Evolutionary conservation across 2,797 vertebrate genomes (phyloP).

Genomic region (Poeciliopsis gracilis): DNA sequence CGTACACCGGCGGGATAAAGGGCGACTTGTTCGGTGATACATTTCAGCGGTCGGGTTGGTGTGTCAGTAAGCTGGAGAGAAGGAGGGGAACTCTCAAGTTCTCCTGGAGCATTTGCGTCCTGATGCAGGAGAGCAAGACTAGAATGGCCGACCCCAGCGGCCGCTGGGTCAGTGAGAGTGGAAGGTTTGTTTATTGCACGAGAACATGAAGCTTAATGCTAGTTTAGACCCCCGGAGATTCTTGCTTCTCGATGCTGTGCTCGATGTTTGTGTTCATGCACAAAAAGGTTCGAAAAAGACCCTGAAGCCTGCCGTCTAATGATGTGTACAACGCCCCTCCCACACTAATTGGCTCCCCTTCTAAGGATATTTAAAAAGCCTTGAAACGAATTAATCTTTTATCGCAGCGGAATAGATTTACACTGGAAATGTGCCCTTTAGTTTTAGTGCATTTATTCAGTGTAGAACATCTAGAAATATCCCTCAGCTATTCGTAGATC

Average conservation of each 20-base stretch:
- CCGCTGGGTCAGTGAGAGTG: conserved; percentile 1
- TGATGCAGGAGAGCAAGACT: conserved; percentile 1
- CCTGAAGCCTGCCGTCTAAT: conserved; percentile 4
- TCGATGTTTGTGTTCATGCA: conserved; percentile 22
- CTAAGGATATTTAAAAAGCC: neutral
- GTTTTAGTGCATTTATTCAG: neutral
- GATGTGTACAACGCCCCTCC: neutral
- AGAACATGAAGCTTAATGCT: conserved; percentile 39
- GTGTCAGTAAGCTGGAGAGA: conserved; percentile 34
- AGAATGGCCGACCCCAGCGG: neutral
- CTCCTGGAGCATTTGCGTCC: conserved; percentile 16
- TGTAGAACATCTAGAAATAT: neutral
- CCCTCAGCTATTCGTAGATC: neutral
- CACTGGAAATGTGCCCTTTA: neutral
- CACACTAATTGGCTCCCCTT: neutral
- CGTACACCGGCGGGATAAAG: conserved; percentile 34
- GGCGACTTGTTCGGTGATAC: conserved; percentile 54
- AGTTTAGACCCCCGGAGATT: conserved; percentile 36
- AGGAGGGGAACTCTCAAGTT: conserved; percentile 40
- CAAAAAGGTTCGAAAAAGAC: conserved; percentile 20
- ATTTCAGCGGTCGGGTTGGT: conserved; percentile 67
- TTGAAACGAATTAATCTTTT: neutral
- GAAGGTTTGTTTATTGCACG: conserved; percentile 47
- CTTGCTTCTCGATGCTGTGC: conserved; percentile 33
- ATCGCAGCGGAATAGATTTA: neutral